phyloP scores from a whole-genome alignment of 2,888 invertebrate genomes.

The Scrobipalpa atriplicella region DNA sequence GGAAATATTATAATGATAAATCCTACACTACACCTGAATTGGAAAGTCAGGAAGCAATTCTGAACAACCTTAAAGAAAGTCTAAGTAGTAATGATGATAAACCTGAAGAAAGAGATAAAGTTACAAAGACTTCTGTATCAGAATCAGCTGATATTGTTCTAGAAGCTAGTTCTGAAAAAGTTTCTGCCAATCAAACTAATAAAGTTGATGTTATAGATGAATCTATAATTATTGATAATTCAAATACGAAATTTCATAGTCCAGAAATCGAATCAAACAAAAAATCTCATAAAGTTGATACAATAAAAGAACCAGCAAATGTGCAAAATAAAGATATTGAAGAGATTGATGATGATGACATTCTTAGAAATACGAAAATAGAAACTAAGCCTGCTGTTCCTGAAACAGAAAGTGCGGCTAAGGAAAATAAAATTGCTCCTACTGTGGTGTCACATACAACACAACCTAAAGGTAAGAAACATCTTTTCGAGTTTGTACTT shows the following conservation, averaged over 20 bases:
- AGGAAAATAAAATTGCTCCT: neutral
- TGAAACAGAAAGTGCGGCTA: neutral
- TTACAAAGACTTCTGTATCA: conserved; percentile 18
- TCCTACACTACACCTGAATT: conserved; percentile 61
- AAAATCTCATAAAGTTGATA: neutral
- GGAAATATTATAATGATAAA: conserved; percentile 70
- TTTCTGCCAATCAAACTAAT: neutral
- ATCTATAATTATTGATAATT: neutral
- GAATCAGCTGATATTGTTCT: conserved; percentile 22
- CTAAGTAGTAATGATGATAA: conserved; percentile 32
- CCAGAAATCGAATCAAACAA: conserved; percentile 23
- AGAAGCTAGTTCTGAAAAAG: neutral
- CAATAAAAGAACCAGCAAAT: conserved; percentile 8
- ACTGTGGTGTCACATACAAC: neutral
- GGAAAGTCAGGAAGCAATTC: conserved; percentile 57
- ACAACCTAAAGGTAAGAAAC: neutral
- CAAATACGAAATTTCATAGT: neutral
- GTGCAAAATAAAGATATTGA: conserved; percentile 30
- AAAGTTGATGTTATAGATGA: neutral
- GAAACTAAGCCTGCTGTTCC: neutral
- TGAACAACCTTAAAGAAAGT: conserved; percentile 46
- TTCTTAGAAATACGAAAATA: conserved; percentile 32
- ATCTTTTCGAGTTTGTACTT: neutral
- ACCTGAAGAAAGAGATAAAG: conserved; percentile 26
- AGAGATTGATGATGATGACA: conserved; percentile 42